A percentile compares a stretch with the other conserved stretches of the same genome.
Evolutionary conservation across 2,113 vertebrate genomes (phyloP).

Genomic region (Peromyscus californicus): DNA sequence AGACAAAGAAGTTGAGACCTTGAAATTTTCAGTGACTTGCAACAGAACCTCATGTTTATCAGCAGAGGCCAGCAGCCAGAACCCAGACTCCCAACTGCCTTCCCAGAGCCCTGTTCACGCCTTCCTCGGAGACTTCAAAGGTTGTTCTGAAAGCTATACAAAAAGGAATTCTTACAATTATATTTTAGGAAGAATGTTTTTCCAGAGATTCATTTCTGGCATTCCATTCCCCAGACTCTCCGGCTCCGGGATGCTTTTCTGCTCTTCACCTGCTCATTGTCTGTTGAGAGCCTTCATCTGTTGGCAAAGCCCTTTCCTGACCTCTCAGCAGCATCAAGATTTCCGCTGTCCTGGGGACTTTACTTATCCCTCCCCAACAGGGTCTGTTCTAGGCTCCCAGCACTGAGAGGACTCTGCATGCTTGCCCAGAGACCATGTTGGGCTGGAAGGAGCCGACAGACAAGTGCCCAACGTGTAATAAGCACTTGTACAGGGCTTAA

Average conservation of each 20-base stretch:
- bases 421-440: background rate
- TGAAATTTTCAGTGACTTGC: background rate
- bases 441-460: background rate
- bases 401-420: accelerated
- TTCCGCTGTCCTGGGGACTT: background rate
- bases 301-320: background rate
- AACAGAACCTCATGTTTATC: background rate
- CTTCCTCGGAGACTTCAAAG: background rate
- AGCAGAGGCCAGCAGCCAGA: background rate
- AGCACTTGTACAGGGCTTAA: background rate
- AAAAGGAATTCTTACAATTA: constrained; percentile 20
- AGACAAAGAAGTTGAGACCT: background rate
- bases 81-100: background rate
- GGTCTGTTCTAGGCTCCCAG: background rate
- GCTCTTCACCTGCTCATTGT: background rate
- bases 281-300: background rate
- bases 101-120: background rate
- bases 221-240: background rate
- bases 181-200: constrained; percentile 45
- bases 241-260: background rate
- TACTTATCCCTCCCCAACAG: background rate
- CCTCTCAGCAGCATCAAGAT: background rate
- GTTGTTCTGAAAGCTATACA: constrained; percentile 32
- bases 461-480: background rate
- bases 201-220: constrained; percentile 13